Conservation (phyloP, 1,140 invertebrate genomes). For the Venturia canescens region DNA sequence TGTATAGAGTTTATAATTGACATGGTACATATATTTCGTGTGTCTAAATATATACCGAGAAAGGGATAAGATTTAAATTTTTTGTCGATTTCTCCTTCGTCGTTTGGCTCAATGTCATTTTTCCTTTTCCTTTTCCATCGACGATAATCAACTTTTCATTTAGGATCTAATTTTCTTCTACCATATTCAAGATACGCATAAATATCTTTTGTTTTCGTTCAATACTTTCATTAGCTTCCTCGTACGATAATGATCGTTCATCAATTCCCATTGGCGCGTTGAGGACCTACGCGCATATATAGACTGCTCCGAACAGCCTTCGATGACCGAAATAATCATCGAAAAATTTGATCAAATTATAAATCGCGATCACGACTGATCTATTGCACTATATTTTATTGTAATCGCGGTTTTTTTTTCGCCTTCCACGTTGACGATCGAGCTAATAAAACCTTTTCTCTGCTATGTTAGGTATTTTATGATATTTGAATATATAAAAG, state of each 20-base stretch:
- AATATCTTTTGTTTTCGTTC: constrained; percentile 12
- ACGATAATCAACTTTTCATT: constrained; percentile 17
- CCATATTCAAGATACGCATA: constrained; percentile 32
- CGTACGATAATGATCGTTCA: constrained; percentile 25
- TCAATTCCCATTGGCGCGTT: constrained; percentile 6
- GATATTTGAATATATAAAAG: neutral
- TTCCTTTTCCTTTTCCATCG: neutral
- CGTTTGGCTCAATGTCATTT: neutral
- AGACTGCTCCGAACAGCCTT: constrained; percentile 4
- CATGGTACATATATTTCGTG: constrained; percentile 55
- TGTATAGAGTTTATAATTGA: constrained; percentile 63
- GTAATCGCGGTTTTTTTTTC: constrained; percentile 15
- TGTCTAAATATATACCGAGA: constrained; percentile 18
- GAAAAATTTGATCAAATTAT: neutral
- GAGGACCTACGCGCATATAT: neutral
- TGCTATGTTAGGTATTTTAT: neutral
- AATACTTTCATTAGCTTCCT: constrained; percentile 35
- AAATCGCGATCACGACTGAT: constrained; percentile 6
- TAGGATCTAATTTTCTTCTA: constrained; percentile 21
- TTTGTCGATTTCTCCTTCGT: neutral
- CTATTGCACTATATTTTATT: constrained; percentile 31
- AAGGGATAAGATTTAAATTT: constrained; percentile 25
- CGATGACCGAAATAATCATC: constrained; percentile 18
- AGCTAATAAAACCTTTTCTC: neutral
- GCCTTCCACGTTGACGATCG: neutral